Evolutionary conservation across 2,888 invertebrate genomes (phyloP).

Genomic region (Mamestra brassicae): DNA sequence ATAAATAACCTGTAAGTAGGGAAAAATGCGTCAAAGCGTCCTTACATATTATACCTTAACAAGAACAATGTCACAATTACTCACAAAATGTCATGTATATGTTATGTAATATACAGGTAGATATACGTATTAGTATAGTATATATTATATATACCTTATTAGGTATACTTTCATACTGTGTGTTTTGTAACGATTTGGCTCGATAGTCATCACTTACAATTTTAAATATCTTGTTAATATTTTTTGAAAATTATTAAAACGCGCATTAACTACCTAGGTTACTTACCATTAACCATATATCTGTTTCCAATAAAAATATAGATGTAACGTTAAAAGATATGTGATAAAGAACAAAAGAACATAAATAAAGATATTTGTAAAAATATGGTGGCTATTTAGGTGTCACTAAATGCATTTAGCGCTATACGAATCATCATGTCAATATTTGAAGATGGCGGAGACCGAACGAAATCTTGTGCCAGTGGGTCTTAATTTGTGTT

Average conservation of each 20-base stretch:
- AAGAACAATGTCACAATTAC: conserved; percentile 10
- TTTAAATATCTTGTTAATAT: not conserved
- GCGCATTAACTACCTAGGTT: conserved; percentile 2
- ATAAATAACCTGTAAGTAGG: too few relatives aligned
- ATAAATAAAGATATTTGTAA: too few relatives aligned
- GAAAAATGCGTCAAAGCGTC: not conserved
- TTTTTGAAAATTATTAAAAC: not conserved
- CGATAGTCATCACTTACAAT: conserved; percentile 34
- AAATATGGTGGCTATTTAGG: too few relatives aligned
- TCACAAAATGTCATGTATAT: conserved; percentile 32
- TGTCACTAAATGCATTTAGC: too few relatives aligned
- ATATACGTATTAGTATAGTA: conserved; percentile 58
- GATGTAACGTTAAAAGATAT: too few relatives aligned
- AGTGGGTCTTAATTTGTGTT: too few relatives aligned
- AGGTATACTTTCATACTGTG: conserved; percentile 69
- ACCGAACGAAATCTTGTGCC: not conserved
- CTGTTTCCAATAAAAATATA: too few relatives aligned
- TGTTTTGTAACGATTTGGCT: conserved; percentile 64
- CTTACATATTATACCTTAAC: conserved; percentile 1
- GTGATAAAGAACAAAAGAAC: too few relatives aligned
- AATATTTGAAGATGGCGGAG: not conserved
- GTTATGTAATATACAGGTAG: conserved; percentile 53
- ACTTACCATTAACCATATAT: too few relatives aligned
- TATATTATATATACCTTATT: conserved; percentile 64
- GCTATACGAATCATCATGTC: too few relatives aligned